Conservation (phyloP, 64 coral and sea anemone species). For the Stichodactyla mertensii region DNA sequence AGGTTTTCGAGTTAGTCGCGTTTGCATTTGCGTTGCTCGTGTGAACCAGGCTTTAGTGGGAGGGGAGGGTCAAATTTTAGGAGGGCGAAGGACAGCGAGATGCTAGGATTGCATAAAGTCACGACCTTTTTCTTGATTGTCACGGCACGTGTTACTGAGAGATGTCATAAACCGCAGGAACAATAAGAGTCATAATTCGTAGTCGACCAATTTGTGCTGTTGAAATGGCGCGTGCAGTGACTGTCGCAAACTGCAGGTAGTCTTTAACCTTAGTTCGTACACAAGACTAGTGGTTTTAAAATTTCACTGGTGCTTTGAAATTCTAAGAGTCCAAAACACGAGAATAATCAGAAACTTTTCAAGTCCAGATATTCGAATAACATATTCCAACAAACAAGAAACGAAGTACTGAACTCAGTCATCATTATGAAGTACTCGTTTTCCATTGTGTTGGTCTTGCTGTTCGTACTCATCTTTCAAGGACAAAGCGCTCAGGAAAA, state of each 20-base stretch:
- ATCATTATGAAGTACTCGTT: not conserved
- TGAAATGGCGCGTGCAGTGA: not conserved
- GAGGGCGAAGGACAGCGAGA: no score
- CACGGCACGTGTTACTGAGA: not conserved
- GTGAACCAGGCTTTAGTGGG: no score
- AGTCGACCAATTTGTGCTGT: not conserved
- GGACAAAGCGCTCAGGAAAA: not conserved
- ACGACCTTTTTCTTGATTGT: not conserved
- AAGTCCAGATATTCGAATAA: not conserved
- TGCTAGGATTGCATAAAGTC: no score
- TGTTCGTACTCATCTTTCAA: not conserved
- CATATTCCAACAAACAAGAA: not conserved
- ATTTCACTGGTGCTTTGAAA: not conserved
- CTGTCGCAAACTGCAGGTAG: not conserved
- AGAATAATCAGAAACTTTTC: not conserved
- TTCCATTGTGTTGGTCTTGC: not conserved
- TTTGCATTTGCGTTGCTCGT: no score
- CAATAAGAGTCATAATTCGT: not conserved
- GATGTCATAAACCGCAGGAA: not conserved
- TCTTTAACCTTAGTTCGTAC: not conserved
- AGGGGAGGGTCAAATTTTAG: no score
- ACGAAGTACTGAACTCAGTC: not conserved
- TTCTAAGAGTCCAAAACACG: not conserved
- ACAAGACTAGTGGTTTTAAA: not conserved
- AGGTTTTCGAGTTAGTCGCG: no score